A percentile compares a stretch with the other conserved stretches of the same genome.
These are phyloP conservation scores for Phoenoteleia sp. DNA, from an alignment of 2,888 invertebrate species.

Conservation along the genomic window DNA sequence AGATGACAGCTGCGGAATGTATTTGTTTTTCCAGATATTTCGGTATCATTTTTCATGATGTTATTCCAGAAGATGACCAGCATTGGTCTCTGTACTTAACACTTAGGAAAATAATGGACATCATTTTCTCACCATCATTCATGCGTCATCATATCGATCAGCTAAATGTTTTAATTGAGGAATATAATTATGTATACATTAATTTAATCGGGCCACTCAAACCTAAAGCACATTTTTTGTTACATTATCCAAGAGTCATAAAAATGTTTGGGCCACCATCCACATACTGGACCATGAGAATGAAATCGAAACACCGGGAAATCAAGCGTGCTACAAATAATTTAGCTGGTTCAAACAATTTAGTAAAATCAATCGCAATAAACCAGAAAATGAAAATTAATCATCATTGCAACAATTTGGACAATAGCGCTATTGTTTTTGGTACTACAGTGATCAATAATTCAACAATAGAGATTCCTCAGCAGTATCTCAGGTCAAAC, in stretches of 20 bases:
- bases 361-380: too few species aligned
- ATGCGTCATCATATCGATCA: slow-evolving; percentile 10
- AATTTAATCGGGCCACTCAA: too few species aligned
- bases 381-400: neutral
- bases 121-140: slow-evolving; percentile 5
- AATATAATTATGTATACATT: too few species aligned
- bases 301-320: slow-evolving; percentile 24
- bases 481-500: neutral
- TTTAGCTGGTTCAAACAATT: neutral
- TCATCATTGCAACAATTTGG: neutral
- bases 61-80: slow-evolving; percentile 29
- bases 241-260: slow-evolving; percentile 13
- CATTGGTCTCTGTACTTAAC: slow-evolving; percentile 40
- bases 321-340: too few species aligned
- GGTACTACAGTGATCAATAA: neutral
- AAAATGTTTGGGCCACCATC: neutral
- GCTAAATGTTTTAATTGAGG: slow-evolving; percentile 9
- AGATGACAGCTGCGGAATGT: slow-evolving; percentile 29
- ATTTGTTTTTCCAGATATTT: slow-evolving; percentile 38
- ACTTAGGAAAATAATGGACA: slow-evolving; percentile 32
- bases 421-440: neutral
- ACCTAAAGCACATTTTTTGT: too few species aligned
- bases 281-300: slow-evolving; percentile 36
- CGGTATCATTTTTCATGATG: slow-evolving; percentile 22
- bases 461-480: neutral